Conservation (phyloP, 2,113 vertebrate genomes). For the Aphyosemion australe region DNA sequence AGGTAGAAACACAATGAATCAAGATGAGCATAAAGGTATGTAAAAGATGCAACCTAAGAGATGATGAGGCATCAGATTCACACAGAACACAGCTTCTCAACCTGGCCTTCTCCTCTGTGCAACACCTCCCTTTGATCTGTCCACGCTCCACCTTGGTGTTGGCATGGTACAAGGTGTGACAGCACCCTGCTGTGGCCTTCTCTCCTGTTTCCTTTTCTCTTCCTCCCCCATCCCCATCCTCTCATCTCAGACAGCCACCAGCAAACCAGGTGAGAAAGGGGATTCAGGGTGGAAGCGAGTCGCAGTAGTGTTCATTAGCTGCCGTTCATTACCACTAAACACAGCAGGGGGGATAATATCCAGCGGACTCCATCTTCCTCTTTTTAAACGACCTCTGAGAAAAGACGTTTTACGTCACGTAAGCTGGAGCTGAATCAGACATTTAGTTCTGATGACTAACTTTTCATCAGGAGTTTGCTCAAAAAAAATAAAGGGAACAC, state of each 20-base stretch:
- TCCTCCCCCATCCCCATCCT: constrained; percentile 24
- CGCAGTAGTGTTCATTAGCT: constrained; percentile 61
- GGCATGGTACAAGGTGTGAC: constrained; percentile 50
- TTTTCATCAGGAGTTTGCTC: constrained; percentile 28
- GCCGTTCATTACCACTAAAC: constrained; percentile 60
- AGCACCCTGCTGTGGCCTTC: constrained; percentile 55
- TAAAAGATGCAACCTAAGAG: constrained; percentile 11
- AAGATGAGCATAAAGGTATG: constrained; percentile 20
- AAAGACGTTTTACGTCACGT: constrained; percentile 39
- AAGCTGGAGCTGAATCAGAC: constrained; percentile 34
- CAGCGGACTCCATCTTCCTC: constrained; percentile 30
- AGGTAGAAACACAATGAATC: constrained; percentile 39
- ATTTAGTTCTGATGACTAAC: constrained; percentile 33
- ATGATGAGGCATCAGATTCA: constrained; percentile 21
- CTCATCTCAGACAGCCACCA: constrained; percentile 67
- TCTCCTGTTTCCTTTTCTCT: constrained; percentile 43
- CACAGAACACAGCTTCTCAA: constrained; percentile 22
- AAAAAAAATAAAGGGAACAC: too few species aligned
- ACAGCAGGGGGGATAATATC: constrained; percentile 57
- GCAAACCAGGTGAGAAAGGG: constrained; percentile 39
- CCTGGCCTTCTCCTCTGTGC: constrained; percentile 7
- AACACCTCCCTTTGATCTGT: constrained; percentile 48
- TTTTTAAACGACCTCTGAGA: constrained; percentile 28
- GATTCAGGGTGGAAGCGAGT: constrained; percentile 32
- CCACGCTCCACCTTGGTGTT: constrained; percentile 40